Evolutionary conservation across 2,797 vertebrate genomes (phyloP).

Genomic region (Esox lucius): DNA sequence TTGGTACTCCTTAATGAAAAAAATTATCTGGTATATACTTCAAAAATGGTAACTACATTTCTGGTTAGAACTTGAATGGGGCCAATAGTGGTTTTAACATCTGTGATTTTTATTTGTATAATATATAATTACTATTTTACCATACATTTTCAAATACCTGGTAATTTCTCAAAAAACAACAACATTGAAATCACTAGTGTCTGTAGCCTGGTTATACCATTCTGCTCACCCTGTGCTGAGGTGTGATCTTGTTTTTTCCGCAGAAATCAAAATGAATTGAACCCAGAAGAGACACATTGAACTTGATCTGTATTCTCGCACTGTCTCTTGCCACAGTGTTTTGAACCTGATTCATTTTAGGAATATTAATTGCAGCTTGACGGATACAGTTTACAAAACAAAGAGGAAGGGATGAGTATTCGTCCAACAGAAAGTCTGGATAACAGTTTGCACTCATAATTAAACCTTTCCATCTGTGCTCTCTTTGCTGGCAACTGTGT

Average conservation of each 20-base stretch:
- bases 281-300: conserved; percentile 1
- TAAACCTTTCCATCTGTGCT: neutral
- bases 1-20: neutral
- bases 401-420: no score
- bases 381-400: no score
- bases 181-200: neutral
- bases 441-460: no score
- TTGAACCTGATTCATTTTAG: neutral
- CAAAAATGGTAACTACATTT: neutral
- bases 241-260: neutral
- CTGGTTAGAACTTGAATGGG: neutral
- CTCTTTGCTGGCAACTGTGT: neutral
- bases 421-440: no score
- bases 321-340: neutral
- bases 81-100: neutral
- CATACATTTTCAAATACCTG: neutral
- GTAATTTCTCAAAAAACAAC: neutral
- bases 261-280: neutral
- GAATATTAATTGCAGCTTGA: neutral
- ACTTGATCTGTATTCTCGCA: neutral
- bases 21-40: neutral
- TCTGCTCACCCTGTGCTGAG: neutral
- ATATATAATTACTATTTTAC: neutral
- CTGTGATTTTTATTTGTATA: neutral
- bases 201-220: neutral